Evolutionary conservation across 2,113 vertebrate genomes (phyloP).

Genomic region (Herpetotheres cachinnans): DNA sequence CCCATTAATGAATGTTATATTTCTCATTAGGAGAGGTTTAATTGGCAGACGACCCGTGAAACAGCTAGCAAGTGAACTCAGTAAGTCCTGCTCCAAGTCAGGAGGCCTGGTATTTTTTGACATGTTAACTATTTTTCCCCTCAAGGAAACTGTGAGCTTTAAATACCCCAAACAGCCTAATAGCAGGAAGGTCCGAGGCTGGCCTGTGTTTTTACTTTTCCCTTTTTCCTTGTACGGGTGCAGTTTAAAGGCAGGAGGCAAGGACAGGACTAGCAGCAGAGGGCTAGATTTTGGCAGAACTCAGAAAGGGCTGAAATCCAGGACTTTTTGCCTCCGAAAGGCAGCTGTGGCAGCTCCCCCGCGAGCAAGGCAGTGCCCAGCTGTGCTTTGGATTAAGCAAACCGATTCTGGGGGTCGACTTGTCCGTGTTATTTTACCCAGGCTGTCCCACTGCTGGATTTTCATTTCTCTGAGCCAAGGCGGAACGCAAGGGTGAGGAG

Average conservation of each 20-base stretch:
- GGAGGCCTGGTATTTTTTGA: neutral
- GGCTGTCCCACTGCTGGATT: rapidly evolving
- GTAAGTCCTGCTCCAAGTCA: neutral
- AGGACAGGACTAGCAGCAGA: neutral
- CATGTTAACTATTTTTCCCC: neutral
- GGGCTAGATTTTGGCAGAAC: neutral
- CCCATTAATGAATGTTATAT: neutral
- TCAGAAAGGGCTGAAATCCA: neutral
- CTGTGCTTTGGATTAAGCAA: neutral
- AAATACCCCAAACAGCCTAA: neutral
- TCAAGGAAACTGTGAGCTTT: slow-evolving; percentile 12
- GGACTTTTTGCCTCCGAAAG: neutral
- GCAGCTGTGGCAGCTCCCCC: neutral
- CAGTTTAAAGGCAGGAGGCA: neutral
- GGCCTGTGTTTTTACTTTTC: neutral
- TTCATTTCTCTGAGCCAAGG: neutral
- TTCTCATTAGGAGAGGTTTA: neutral
- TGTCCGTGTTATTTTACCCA: neutral
- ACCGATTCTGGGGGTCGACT: rapidly evolving
- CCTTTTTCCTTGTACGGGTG: rapidly evolving
- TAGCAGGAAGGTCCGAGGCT: neutral
- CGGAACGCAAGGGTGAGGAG: neutral
- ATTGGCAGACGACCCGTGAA: neutral
- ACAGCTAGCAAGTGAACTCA: neutral
- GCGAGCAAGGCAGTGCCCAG: neutral